Base-by-base conservation (phyloP, 2,888 invertebrate species). In the Leptopilina drosophilae region DNA sequence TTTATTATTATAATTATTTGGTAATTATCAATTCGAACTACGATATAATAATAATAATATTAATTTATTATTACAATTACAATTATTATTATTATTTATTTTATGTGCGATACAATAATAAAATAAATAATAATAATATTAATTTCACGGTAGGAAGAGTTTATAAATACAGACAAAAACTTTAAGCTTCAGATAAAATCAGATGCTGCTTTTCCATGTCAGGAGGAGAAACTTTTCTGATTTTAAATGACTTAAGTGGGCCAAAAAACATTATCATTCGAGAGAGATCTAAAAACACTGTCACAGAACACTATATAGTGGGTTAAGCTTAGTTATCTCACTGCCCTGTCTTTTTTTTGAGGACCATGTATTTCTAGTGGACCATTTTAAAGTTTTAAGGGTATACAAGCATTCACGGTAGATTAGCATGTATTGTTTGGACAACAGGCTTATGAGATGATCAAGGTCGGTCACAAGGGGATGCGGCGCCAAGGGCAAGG, bases 401-500 rank as follows among this genome's bases (percentile, higher is more conserved):
- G 64, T 40, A 42, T 42, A 64, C 40, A 64, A 11, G 40, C 33
- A 64, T 64, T 64, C 64, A 69, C 14, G 49, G 26, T 67, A 26
- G 20, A 69, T 49, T 26, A 56, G 56, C 26, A 26, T 73, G 14
- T 33, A 33, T 73, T 56, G 33, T 73, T 73, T 33, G 73, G 56
- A 40, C 40, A 73, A 73, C 56, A 73, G 53, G 73, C 73, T 73
- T 40, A 73, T 14, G 56, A 53, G 73, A 40, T 73, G 56, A 56
- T 56, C 73, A 73, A 73, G 73, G 73, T 73, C 40, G 73, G 33
- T 33, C 53, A 73, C 53, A 73, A 56, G 73, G 73, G 73, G 56
- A n/a, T 40, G 73, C 33, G 56, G 33, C n/a, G 56, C 73, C 73
- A 73, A 73, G 56, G 56, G 73, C 73, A 73, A 73, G 73, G 73